Conservation (phyloP, 2,113 vertebrate genomes). For the Dipodomys ordii region DNA sequence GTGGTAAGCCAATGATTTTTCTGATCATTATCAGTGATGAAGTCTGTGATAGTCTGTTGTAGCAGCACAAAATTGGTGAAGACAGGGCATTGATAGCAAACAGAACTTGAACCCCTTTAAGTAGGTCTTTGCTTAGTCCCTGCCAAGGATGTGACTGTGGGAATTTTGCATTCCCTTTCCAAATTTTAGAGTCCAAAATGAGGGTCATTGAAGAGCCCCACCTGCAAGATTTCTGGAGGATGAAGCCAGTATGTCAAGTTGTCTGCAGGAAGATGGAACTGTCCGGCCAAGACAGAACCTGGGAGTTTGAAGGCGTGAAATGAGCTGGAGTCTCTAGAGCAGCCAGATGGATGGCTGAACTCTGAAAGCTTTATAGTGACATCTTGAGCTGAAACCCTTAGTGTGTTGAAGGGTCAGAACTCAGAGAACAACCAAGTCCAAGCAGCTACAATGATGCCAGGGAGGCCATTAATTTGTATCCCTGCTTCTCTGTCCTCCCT, state of each 20-base stretch:
- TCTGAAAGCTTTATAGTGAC: too few species aligned
- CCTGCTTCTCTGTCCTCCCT: neutral
- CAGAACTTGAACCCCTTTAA: neutral
- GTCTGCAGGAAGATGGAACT: neutral
- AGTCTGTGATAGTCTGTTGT: neutral
- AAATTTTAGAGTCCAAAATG: neutral
- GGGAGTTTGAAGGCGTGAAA: neutral
- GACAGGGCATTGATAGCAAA: neutral
- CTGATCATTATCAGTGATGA: neutral
- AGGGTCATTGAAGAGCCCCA: neutral
- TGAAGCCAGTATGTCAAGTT: neutral
- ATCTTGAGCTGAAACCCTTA: neutral
- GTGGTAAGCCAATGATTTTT: neutral
- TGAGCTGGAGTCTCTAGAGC: neutral
- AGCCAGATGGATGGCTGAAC: neutral
- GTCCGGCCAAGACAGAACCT: neutral
- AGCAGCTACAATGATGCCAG: neutral
- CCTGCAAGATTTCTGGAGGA: neutral
- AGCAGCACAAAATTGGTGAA: neutral
- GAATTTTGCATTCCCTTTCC: neutral
- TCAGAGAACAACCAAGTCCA: neutral
- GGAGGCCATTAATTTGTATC: neutral
- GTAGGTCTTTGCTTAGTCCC: neutral
- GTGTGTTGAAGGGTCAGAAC: neutral
- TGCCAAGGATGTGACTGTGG: neutral